Evolutionary conservation across 2,113 vertebrate species (phyloP), one percentile per base, ranked within the genome.

Genomic region (Nestor notabilis): DNA sequence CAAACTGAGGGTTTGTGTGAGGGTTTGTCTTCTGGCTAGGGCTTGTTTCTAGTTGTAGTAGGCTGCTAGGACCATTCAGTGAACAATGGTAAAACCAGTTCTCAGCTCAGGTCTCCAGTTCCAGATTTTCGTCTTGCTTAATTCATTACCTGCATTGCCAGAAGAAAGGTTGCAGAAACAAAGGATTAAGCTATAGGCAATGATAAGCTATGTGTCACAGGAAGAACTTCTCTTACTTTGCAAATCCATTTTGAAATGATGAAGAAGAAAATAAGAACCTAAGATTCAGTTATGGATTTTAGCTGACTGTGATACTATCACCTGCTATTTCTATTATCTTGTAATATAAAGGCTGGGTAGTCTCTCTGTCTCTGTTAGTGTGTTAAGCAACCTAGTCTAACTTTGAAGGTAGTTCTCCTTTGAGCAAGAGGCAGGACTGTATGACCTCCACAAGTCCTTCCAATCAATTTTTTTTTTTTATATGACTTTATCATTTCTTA

Each of bases 241-340:
- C 14, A 50, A 93, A 39, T 8, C 33, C 44, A 3, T 71, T 93
- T 80, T 80, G 27, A 93, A 90, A 70, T 39, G 14, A 24, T 74
- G 76, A 79, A 68, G 19, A 25, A 61, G 63, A 86, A 61, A 64
- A 60, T 10, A 68, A 46, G 56, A 61, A 69, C 5, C 13, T 76
- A 43, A 35, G 43, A 66, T 86, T 86, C 64, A 81, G 0, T 55
- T 81, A 50, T 4, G 37, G 31, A 41, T 55, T 86, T 96, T 70
- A 81, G 20, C n/a, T 90, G 66, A 95, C 43, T 70, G 8, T 88
- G 41, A 77, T 77, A 58, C 58, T 58, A 23, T 60, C 83, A 11
- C 49, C 68, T 94, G 46, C 55, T 83, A 74, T 89, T 83, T 94
- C 83, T 83, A 55, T 92, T 93, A 68, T 92, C 92, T 90, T 65